Conservation (phyloP, 2,797 vertebrate genomes). For the Diceros bicornis region DNA sequence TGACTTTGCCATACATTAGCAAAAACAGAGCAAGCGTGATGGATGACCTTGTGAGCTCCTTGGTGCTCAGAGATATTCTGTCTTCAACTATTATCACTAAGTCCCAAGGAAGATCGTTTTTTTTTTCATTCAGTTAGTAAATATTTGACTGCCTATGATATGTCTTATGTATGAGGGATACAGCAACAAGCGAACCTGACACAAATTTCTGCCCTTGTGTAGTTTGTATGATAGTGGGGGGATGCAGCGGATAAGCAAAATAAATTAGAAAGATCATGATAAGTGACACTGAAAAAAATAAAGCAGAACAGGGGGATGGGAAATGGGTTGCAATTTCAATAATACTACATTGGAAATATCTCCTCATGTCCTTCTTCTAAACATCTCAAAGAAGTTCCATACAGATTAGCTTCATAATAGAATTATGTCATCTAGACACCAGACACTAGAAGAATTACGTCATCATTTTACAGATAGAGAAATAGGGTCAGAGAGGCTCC, state of each 20-base stretch:
- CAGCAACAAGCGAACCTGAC: neutral
- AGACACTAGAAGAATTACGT: neutral
- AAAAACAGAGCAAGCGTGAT: neutral
- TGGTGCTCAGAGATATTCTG: neutral
- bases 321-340: neutral
- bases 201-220: fast-evolving
- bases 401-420: neutral
- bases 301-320: neutral
- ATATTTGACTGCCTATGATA: neutral
- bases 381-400: neutral
- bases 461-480: neutral
- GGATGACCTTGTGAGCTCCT: neutral
- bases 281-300: neutral
- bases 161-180: neutral
- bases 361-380: neutral
- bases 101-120: neutral
- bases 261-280: neutral
- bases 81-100: neutral
- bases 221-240: neutral
- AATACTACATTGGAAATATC: neutral
- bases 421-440: neutral
- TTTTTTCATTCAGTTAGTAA: neutral
- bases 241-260: neutral
- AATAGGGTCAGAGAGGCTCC: neutral
- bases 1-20: neutral